These are phyloP conservation scores for Drosophila serrata DNA, from an alignment of 1,140 invertebrate genomes.

Conservation along the genomic window DNA sequence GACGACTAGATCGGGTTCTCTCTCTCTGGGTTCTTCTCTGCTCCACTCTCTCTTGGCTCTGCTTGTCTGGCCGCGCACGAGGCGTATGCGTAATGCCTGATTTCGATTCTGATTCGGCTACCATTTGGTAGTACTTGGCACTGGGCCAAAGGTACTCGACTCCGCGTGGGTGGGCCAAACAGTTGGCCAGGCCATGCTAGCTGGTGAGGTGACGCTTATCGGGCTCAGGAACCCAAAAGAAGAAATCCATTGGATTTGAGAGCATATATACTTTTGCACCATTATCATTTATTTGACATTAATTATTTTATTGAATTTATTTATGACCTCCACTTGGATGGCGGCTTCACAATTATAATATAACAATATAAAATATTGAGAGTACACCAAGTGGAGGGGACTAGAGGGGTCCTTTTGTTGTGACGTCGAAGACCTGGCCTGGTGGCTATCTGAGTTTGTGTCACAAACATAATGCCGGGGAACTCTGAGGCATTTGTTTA, in stretches of 20 bases:
- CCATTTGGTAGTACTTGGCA: conserved; percentile 6
- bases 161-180: conserved; percentile 32
- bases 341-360: conserved; percentile 24
- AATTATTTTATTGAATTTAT: conserved; percentile 46
- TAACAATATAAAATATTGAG: conserved; percentile 35
- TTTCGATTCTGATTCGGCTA: conserved; percentile 2
- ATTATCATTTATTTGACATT: conserved; percentile 47
- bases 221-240: not conserved
- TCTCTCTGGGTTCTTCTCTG: not conserved
- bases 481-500: conserved; percentile 6
- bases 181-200: conserved; percentile 6
- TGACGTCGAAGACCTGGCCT: not conserved
- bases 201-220: conserved; percentile 14
- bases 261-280: conserved; percentile 1
- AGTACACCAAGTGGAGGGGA: not conserved
- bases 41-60: conserved; percentile 14
- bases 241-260: not conserved
- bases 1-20: not conserved
- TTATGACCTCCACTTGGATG: conserved; percentile 27
- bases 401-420: conserved; percentile 4
- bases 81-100: conserved; percentile 54
- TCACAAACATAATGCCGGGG: conserved; percentile 16
- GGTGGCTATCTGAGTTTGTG: conserved; percentile 11
- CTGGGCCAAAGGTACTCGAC: conserved; percentile 21
- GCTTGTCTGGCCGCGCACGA: conserved; percentile 18